Percentiles rank a stretch among this genome's conserved stretches.
Conservation (phyloP, 2,797 vertebrate genomes). For the Propithecus deckenii region DNA sequence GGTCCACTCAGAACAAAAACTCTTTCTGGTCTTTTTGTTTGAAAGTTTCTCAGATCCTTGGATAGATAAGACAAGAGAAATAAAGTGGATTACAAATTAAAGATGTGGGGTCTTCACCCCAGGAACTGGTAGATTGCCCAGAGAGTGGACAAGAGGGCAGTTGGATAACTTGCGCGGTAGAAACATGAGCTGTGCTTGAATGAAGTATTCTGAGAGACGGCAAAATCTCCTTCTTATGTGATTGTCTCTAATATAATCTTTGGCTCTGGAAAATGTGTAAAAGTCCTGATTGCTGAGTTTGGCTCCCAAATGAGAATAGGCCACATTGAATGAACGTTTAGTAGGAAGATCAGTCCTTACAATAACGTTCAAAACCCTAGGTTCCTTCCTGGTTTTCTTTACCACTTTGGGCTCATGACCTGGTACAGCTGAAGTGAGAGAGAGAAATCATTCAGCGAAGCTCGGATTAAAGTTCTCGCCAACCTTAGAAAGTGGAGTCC, state of each 20-base stretch:
- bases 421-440: not conserved
- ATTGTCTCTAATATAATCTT: not conserved
- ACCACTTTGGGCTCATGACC: not conserved
- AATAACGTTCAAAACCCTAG: not conserved
- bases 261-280: not conserved
- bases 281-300: not conserved
- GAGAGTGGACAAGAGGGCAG: not conserved
- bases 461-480: not conserved
- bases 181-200: not conserved
- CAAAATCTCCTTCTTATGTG: not conserved
- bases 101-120: not conserved
- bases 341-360: not conserved
- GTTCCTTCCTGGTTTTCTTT: not conserved
- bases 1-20: not conserved
- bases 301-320: not conserved
- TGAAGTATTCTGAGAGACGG: not conserved
- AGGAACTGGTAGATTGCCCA: not conserved
- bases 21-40: not conserved
- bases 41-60: not conserved
- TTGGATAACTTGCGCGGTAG: not conserved
- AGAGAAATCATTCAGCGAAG: not conserved
- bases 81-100: not conserved
- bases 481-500: not conserved
- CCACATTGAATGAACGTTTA: not conserved
- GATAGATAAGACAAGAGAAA: not conserved